These are phyloP conservation scores for Thripadectes ignobilis DNA, from an alignment of 2,797 vertebrate genomes.

Conservation along the genomic window DNA sequence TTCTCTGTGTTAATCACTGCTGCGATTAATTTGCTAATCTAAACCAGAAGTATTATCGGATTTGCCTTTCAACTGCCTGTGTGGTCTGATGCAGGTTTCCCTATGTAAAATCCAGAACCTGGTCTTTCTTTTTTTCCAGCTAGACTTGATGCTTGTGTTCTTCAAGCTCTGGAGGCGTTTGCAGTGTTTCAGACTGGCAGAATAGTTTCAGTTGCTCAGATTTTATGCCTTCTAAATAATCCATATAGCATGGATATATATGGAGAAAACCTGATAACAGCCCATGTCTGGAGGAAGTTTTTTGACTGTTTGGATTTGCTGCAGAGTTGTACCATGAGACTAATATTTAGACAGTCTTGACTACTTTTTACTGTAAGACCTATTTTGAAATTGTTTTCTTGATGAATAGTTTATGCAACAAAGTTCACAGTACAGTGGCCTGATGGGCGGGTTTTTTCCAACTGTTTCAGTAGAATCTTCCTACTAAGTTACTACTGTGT, in stretches of 20 bases:
- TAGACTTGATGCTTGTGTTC: not conserved
- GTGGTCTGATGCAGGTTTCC: not conserved
- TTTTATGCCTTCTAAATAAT: not conserved
- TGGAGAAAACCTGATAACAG: not conserved
- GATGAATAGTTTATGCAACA: not conserved
- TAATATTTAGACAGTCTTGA: not conserved
- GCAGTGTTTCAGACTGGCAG: not conserved
- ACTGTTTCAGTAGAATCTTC: not conserved
- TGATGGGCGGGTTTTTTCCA: not conserved
- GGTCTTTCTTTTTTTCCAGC: not conserved
- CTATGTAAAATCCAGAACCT: not conserved
- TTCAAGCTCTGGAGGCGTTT: not conserved
- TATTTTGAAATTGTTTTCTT: not conserved
- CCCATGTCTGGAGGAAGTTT: not conserved
- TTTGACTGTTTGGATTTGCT: not conserved
- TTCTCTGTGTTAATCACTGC: conserved; percentile 1
- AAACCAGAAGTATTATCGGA: not conserved
- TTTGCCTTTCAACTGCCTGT: conserved; percentile 10
- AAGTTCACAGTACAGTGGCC: not conserved
- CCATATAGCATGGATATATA: not conserved
- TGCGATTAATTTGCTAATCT: conserved; percentile 21
- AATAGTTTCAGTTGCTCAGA: not conserved
- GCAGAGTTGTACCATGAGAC: not conserved
- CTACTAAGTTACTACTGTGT: not conserved
- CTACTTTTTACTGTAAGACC: not conserved